These are phyloP conservation scores for Zapornia atra DNA, from an alignment of 2,113 vertebrate species.

Conservation along the genomic window DNA sequence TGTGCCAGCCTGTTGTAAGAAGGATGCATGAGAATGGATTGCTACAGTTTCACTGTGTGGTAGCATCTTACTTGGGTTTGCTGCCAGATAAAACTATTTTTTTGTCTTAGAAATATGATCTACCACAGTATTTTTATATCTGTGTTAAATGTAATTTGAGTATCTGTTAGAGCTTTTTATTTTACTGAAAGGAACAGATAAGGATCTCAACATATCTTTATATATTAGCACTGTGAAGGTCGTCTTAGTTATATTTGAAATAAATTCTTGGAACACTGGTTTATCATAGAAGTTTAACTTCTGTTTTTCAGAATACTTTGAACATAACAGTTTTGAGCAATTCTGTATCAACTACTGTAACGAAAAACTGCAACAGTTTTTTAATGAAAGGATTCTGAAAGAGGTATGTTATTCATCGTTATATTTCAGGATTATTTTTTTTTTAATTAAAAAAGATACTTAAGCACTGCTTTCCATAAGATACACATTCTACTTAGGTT, in stretches of 20 bases:
- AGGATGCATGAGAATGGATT: background rate
- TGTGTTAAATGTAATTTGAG: background rate
- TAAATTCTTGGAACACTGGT: background rate
- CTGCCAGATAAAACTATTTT: background rate
- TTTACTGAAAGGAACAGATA: background rate
- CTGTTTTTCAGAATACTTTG: constrained; percentile 93
- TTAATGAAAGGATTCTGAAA: constrained; percentile 98
- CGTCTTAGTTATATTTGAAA: background rate
- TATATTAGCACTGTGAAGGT: background rate
- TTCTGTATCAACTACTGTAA: constrained; percentile 99
- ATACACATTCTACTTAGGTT: background rate
- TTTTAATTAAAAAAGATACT: background rate
- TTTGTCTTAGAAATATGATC: background rate
- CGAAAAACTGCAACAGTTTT: constrained; percentile 98
- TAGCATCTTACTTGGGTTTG: background rate
- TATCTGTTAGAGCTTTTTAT: background rate
- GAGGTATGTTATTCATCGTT: constrained; percentile 81
- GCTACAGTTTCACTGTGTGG: background rate
- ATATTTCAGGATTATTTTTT: background rate
- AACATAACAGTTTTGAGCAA: constrained; percentile 99
- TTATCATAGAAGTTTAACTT: background rate
- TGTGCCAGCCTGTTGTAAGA: background rate
- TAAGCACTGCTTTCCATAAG: background rate
- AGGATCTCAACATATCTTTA: background rate
- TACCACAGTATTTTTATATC: background rate